These are phyloP conservation scores for Ptilorrhoa leucosticta DNA, from an alignment of 2,113 vertebrate species.

Conservation along the genomic window DNA sequence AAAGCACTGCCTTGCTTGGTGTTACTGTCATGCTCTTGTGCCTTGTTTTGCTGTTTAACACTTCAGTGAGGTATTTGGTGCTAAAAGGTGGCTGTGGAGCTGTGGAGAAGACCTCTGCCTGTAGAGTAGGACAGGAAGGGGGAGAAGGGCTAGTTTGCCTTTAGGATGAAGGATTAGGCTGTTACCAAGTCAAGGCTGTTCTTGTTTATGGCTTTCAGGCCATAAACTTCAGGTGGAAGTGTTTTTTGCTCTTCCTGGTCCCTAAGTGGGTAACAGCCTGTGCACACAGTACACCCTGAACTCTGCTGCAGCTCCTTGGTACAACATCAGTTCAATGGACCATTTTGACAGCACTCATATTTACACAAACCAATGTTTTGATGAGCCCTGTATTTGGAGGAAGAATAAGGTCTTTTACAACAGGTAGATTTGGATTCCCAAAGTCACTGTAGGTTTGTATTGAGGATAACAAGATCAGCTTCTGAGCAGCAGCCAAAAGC, in stretches of 20 bases:
- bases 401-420: background rate
- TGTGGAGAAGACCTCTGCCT: background rate
- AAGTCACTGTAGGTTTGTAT: background rate
- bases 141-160: background rate
- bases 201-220: background rate
- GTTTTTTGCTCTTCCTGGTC: background rate
- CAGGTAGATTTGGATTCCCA: background rate
- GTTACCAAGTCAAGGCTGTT: background rate
- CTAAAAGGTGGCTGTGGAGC: background rate
- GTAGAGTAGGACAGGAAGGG: background rate
- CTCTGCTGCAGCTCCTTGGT: background rate
- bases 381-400: fast-evolving
- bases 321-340: background rate
- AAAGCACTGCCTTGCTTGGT: background rate
- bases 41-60: background rate
- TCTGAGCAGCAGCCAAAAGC: background rate
- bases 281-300: background rate
- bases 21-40: background rate
- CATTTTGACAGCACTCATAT: background rate
- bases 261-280: background rate
- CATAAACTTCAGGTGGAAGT: background rate
- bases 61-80: background rate
- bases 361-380: background rate
- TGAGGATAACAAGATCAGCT: background rate
- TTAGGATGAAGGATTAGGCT: background rate